Evolutionary conservation across 2,113 vertebrate genomes (phyloP).

Genomic region (Ginglymostoma cirratum): DNA sequence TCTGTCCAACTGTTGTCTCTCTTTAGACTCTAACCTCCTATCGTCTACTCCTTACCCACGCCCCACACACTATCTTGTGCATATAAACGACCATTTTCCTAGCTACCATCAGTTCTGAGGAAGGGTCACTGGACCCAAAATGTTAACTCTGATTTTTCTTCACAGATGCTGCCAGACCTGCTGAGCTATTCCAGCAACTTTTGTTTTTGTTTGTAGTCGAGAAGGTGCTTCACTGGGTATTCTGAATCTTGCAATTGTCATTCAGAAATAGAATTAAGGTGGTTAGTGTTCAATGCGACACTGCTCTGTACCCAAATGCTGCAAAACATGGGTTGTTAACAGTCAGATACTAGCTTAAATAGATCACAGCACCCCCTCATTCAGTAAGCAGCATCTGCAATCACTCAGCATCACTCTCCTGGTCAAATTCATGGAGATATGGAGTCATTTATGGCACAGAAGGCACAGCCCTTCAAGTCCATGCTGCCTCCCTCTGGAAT

Average conservation of each 20-base stretch:
- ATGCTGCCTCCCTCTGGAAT: not conserved
- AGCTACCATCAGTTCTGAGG: too few relatives aligned
- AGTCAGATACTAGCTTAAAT: not conserved
- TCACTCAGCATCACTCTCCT: not conserved
- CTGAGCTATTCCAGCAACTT: too few relatives aligned
- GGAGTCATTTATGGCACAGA: not conserved
- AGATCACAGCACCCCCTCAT: not conserved
- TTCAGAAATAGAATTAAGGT: not conserved
- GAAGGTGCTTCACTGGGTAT: not conserved
- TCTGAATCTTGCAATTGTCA: not conserved
- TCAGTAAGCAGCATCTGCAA: not conserved
- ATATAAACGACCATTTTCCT: too few relatives aligned
- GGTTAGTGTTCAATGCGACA: not conserved
- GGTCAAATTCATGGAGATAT: not conserved
- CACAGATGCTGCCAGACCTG: too few relatives aligned
- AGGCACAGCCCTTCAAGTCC: not conserved
- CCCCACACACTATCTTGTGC: too few relatives aligned
- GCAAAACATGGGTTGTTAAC: not conserved
- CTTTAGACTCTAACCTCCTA: too few relatives aligned
- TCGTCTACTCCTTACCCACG: too few relatives aligned
- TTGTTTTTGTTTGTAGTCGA: too few relatives aligned
- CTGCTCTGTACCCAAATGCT: not conserved
- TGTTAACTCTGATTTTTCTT: too few relatives aligned
- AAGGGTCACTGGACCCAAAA: too few relatives aligned
- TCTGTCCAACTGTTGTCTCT: too few relatives aligned